Evolutionary conservation across 2,113 vertebrate genomes (phyloP).

Genomic region (Ornithorhynchus anatinus): DNA sequence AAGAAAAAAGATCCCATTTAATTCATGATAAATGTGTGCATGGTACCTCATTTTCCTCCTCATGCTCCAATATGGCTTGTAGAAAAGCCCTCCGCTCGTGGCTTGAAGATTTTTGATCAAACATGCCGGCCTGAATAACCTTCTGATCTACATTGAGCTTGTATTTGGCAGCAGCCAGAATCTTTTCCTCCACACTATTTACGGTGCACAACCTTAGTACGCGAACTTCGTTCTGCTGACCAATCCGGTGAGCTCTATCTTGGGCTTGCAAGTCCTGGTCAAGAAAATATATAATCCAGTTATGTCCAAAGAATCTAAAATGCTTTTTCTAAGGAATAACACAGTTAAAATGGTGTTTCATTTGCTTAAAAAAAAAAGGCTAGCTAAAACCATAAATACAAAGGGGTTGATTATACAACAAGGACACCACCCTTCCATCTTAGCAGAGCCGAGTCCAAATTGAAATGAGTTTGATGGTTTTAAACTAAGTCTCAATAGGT

Average conservation of each 20-base stretch:
- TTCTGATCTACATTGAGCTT: conserved; percentile 91
- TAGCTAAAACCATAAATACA: not conserved
- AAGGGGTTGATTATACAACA: too few species aligned
- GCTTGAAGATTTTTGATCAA: conserved; percentile 90
- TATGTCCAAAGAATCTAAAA: fast-evolving
- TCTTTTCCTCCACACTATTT: conserved; percentile 91
- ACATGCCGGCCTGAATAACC: conserved; percentile 91
- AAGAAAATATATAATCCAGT: not conserved
- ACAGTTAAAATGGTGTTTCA: not conserved
- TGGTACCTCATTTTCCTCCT: conserved; percentile 87
- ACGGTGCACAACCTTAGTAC: conserved; percentile 86
- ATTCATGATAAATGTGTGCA: not conserved
- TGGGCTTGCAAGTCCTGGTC: conserved; percentile 86
- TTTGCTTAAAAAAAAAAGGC: not conserved
- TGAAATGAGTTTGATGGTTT: not conserved
- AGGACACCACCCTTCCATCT: not conserved
- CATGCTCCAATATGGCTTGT: conserved; percentile 87
- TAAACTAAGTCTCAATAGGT: not conserved
- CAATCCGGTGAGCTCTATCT: conserved; percentile 87
- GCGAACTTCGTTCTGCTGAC: conserved; percentile 88
- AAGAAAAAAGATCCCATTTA: not conserved
- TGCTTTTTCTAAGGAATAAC: not conserved
- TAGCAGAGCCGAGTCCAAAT: not conserved
- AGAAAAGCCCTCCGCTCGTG: conserved; percentile 86
- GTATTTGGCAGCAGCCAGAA: conserved; percentile 87